phyloP scores from a whole-genome alignment of 2,888 invertebrate species.

The Drosophila helvetica region DNA sequence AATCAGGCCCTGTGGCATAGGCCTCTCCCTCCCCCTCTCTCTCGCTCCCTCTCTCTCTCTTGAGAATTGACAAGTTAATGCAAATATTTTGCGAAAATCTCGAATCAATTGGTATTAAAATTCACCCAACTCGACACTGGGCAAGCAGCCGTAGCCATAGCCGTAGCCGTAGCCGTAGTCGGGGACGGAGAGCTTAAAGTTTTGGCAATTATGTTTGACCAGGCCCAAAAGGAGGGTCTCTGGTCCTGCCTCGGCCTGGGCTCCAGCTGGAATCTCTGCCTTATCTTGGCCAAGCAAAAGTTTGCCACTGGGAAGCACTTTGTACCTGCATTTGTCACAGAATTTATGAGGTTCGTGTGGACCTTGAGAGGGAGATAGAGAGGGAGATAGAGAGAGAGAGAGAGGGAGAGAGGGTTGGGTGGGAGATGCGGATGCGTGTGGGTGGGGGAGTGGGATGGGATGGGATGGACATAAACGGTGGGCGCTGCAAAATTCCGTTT shows the following conservation, averaged over 20 bases:
- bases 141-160: not conserved
- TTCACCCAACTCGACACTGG: slow-evolving; percentile 35
- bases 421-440: not conserved
- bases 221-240: not conserved
- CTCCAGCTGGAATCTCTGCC: slow-evolving; percentile 26
- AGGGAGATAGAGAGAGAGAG: not conserved
- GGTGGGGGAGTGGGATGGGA: too few relatives aligned
- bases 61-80: slow-evolving; percentile 60
- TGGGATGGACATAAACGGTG: slow-evolving; percentile 31
- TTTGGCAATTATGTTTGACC: slow-evolving; percentile 35
- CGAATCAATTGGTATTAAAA: slow-evolving; percentile 74
- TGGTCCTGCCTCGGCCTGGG: not conserved
- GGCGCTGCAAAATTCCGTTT: slow-evolving; percentile 49
- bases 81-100: slow-evolving; percentile 59
- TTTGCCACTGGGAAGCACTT: slow-evolving; percentile 53
- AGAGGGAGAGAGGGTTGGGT: not conserved
- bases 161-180: not conserved
- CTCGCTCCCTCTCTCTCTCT: slow-evolving; percentile 2
- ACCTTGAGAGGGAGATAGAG: not conserved
- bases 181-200: slow-evolving; percentile 30
- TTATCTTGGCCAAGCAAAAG: slow-evolving; percentile 56
- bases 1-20: slow-evolving; percentile 56
- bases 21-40: slow-evolving; percentile 8
- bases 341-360: slow-evolving; percentile 66
- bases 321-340: slow-evolving; percentile 77